These are phyloP conservation scores for Podarcis lilfordi DNA, from an alignment of 2,797 vertebrate species.

Conservation along the genomic window DNA sequence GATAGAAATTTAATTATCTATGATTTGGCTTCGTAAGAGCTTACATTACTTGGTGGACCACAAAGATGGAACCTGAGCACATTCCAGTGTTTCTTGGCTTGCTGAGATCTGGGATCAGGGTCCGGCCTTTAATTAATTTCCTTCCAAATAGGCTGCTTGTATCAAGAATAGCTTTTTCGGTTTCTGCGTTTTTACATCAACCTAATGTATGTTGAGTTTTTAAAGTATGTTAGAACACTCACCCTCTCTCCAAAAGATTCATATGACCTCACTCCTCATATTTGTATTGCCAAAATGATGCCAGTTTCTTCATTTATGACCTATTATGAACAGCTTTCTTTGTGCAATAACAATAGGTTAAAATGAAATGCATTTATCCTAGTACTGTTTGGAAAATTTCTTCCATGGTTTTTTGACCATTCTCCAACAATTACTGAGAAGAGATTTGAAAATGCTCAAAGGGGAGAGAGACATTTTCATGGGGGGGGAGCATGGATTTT, in stretches of 20 bases:
- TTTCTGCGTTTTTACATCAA: background rate
- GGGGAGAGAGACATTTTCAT: no score
- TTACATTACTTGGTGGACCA: background rate
- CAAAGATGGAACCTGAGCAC: background rate
- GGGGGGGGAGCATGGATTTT: no score
- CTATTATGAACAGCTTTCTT: conserved; percentile 23
- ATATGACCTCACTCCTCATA: background rate
- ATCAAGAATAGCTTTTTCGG: conserved; percentile 16
- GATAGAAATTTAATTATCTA: conserved; percentile 24
- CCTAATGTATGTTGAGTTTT: background rate
- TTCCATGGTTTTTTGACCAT: no score
- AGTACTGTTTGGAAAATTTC: background rate
- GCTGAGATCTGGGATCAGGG: background rate
- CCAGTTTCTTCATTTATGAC: background rate
- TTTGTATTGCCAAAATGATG: conserved; percentile 3
- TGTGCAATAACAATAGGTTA: background rate
- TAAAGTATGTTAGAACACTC: background rate
- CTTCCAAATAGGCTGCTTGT: conserved; percentile 13
- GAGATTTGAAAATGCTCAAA: no score
- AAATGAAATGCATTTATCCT: background rate
- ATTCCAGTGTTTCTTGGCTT: conserved; percentile 26
- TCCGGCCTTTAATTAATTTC: background rate
- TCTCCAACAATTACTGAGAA: no score
- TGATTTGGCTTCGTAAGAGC: conserved; percentile 30
- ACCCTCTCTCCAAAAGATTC: background rate